Conservation (phyloP, 2,888 invertebrate genomes). For the Sclerodermus sp. region DNA sequence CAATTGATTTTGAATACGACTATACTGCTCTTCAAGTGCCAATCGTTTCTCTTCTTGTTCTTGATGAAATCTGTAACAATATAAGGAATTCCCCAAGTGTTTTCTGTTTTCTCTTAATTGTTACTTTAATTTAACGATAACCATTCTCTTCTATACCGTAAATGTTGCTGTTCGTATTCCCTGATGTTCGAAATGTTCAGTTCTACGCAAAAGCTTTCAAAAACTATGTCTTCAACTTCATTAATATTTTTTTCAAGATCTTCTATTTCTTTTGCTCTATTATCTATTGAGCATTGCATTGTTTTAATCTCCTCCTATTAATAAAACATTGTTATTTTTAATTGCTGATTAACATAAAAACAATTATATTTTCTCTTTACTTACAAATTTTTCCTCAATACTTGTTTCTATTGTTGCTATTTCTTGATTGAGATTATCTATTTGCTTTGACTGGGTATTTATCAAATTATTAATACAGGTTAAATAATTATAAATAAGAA, state of each 20-base stretch:
- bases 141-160: no score
- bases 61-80: constrained; percentile 68
- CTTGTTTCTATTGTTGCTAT: constrained; percentile 65
- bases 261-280: constrained; percentile 74
- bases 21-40: constrained; percentile 92
- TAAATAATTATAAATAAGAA: no score
- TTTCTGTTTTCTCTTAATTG: no score
- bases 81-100: constrained; percentile 10
- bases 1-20: constrained; percentile 84
- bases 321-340: not conserved
- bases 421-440: constrained; percentile 66
- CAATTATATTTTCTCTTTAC: constrained; percentile 60
- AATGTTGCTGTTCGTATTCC: constrained; percentile 92
- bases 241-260: constrained; percentile 89
- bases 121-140: no score
- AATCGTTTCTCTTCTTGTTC: constrained; percentile 86
- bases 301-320: constrained; percentile 43
- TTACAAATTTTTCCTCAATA: constrained; percentile 67
- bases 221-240: constrained; percentile 89
- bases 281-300: constrained; percentile 57
- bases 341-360: constrained; percentile 33
- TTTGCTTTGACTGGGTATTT: constrained; percentile 64
- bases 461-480: no score
- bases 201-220: constrained; percentile 84
- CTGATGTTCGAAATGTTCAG: constrained; percentile 92